Percentiles rank a stretch among this genome's conserved stretches.
Evolutionary conservation across 2,888 invertebrate species (phyloP).

Genomic region (Seira sanloemensis): DNA sequence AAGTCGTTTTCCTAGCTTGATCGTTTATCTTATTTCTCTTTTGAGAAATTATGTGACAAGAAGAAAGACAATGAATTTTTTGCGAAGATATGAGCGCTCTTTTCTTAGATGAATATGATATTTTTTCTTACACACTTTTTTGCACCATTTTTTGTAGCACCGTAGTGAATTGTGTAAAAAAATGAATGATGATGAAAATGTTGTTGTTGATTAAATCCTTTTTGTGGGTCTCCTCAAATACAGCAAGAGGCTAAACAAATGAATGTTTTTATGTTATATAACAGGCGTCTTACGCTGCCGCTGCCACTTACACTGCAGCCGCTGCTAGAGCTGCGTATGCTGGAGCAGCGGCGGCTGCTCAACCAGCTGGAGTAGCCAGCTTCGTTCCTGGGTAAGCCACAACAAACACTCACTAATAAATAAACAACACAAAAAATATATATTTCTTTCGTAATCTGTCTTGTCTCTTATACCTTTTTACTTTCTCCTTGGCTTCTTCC

Average conservation of each 20-base stretch:
- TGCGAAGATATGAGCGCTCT: not conserved
- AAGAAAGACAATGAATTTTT: not conserved
- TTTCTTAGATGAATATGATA: not conserved
- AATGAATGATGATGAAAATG: slow-evolving; percentile 7
- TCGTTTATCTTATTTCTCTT: not conserved
- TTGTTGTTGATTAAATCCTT: not conserved
- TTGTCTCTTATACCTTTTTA: no score
- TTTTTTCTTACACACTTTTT: not conserved
- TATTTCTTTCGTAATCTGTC: not conserved
- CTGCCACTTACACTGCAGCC: slow-evolving; percentile 90
- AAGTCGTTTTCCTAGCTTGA: not conserved
- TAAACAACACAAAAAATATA: slow-evolving; percentile 77
- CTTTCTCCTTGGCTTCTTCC: no score
- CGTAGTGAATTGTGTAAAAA: not conserved
- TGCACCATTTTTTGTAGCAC: not conserved
- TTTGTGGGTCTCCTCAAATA: not conserved
- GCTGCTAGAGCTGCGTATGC: slow-evolving; percentile 86
- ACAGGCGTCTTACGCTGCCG: slow-evolving; percentile 89
- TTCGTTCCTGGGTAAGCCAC: slow-evolving; percentile 84
- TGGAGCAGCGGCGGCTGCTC: slow-evolving; percentile 81
- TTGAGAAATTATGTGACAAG: not conserved
- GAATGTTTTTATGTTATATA: slow-evolving; percentile 35
- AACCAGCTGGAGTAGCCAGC: slow-evolving; percentile 74
- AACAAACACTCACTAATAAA: no score
- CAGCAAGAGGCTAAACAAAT: not conserved